Base-by-base conservation (phyloP, 2,888 invertebrate genomes). In the Thyatira batis region DNA sequence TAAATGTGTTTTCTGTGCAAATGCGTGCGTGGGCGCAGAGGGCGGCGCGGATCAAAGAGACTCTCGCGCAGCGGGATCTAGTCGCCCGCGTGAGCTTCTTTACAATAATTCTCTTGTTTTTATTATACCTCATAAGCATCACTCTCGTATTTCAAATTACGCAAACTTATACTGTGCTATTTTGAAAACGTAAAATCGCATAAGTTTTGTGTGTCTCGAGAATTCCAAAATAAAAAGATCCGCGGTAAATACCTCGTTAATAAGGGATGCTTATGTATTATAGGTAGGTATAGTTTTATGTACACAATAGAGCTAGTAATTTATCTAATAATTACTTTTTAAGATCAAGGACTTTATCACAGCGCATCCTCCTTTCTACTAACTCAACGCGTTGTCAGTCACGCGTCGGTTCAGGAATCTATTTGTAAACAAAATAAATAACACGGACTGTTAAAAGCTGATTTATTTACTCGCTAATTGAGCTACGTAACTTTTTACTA, bases 1-100 rank as follows among this genome's bases (percentile, higher is more conserved):
- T 77, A 61, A 76, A 78, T 76, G 73, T 70, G 73, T 61, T 74
- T 74, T 73, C 67, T 77, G 75, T 76, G 80, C 78, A 73, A 83
- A 82, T 77, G 53, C 60, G 63, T 76, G 78, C 80, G 81, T 76
- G 78, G 78, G 81, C 78, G 70, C 67, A 60, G 55, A 67, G 45
- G 51, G 70, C 78, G 84, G 82, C 57, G 58, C 52, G 17, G 70
- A 75, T 82, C 80, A 80, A 82, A 73, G 64, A 49, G 49, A 39
- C 54, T 27, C 54, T 23, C 50, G 63, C 71, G 64, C 74, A 70
- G 76, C 77, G 67, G 77, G 77, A 51, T 52, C 63, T 66, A 66
- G 61, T 66, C 60, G 57, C 39, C 39, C 50, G 28, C 50, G 54
- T 55, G 50, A 49, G 62, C 55, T 58, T 39, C 39, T 39, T 39